These are phyloP conservation scores for Tridacna crocea DNA, from an alignment of 2,888 invertebrate species.

Conservation along the genomic window DNA sequence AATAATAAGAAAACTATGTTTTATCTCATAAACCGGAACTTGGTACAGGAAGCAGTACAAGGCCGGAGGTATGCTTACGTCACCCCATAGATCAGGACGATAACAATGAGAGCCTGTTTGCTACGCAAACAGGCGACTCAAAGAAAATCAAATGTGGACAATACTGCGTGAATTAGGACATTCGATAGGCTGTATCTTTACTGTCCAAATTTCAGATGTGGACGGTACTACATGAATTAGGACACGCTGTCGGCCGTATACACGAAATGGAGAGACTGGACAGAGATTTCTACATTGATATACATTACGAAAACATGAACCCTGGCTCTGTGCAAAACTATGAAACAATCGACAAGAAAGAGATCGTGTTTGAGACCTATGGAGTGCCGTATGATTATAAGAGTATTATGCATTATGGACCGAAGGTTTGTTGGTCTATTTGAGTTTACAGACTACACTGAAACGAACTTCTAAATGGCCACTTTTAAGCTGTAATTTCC, in stretches of 20 bases:
- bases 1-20: too few relatives aligned
- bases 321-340: conserved; percentile 48
- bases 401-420: conserved; percentile 70
- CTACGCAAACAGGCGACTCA: too few relatives aligned
- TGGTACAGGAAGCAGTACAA: too few relatives aligned
- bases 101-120: too few relatives aligned
- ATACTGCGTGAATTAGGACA: conserved; percentile 58
- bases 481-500: too few relatives aligned
- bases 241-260: conserved; percentile 65
- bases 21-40: too few relatives aligned
- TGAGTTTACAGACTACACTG: too few relatives aligned
- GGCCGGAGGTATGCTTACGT: too few relatives aligned
- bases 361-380: conserved; percentile 39
- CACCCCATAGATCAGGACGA: too few relatives aligned
- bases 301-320: conserved; percentile 59
- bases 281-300: conserved; percentile 60
- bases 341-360: conserved; percentile 41
- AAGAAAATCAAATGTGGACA: too few relatives aligned
- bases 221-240: conserved; percentile 64
- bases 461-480: too few relatives aligned
- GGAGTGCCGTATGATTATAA: conserved; percentile 66
- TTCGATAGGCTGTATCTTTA: conserved; percentile 52
- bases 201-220: conserved; percentile 38
- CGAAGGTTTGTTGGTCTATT: conserved; percentile 49
- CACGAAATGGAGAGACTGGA: conserved; percentile 65